Percentiles rank a stretch among this genome's conserved stretches.
Evolutionary conservation across 1,140 invertebrate genomes (phyloP).

Genomic region (Drosophila rufa): DNA sequence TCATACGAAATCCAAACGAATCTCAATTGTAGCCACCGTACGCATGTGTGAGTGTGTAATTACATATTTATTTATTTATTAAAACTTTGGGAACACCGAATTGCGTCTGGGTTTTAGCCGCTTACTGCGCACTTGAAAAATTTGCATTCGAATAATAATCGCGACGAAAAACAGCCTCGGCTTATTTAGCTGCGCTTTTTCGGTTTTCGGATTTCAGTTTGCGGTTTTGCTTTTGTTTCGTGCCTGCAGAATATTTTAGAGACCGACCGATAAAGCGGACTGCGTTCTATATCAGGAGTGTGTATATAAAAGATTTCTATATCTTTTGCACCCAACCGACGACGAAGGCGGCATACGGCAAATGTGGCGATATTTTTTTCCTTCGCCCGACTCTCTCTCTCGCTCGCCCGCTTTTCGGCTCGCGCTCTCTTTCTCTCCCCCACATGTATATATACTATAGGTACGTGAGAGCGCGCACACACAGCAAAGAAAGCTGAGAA

Average conservation of each 20-base stretch:
- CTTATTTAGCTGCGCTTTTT: conserved; percentile 25
- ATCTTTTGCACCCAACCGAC: conserved; percentile 78
- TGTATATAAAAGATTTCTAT: conserved; percentile 61
- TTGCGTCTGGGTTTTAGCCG: conserved; percentile 43
- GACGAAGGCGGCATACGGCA: conserved; percentile 81
- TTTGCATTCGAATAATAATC: conserved; percentile 52
- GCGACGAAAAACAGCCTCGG: conserved; percentile 37
- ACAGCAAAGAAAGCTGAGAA: conserved; percentile 13
- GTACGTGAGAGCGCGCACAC: conserved; percentile 43
- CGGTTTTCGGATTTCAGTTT: conserved; percentile 4
- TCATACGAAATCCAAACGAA: conserved; percentile 74
- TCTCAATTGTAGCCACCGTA: conserved; percentile 64
- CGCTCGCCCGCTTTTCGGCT: conserved; percentile 15
- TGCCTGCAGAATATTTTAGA: conserved; percentile 49
- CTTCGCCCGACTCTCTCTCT: conserved; percentile 41
- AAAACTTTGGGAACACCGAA: conserved; percentile 57
- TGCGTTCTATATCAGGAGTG: conserved; percentile 36
- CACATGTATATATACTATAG: conserved; percentile 47
- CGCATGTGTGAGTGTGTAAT: conserved; percentile 44
- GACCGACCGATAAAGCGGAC: conserved; percentile 54
- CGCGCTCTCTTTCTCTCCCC: conserved; percentile 31
- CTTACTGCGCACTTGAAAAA: conserved; percentile 76
- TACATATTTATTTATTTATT: conserved; percentile 72
- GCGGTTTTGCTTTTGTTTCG: conserved; percentile 22
- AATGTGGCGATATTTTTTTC: conserved; percentile 63